A percentile compares a stretch with the other conserved stretches of the same genome.
These are phyloP conservation scores for Acrocephalus scirpaceus DNA, from an alignment of 2,797 vertebrate species.

Conservation along the genomic window DNA sequence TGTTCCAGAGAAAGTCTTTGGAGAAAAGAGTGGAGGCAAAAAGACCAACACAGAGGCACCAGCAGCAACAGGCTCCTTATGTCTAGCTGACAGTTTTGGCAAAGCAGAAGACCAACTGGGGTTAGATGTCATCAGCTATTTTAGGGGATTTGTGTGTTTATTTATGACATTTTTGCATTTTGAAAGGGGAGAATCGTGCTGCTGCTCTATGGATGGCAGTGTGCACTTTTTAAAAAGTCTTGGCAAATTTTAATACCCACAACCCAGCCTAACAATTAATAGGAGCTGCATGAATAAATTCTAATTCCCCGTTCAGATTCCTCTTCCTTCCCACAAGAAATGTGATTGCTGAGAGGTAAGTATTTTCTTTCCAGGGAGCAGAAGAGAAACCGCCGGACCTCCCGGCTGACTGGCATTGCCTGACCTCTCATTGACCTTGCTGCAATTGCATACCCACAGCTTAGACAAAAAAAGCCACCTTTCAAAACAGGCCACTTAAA, in stretches of 20 bases:
- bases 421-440: constrained; percentile 17
- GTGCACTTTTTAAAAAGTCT: not conserved
- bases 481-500: constrained; percentile 30
- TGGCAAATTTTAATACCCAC: constrained; percentile 7
- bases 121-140: constrained; percentile 37
- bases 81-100: constrained; percentile 26
- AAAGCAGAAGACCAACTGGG: constrained; percentile 9
- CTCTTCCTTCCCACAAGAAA: constrained; percentile 12
- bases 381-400: constrained; percentile 10
- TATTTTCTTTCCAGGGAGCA: constrained; percentile 9
- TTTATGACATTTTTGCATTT: constrained; percentile 40
- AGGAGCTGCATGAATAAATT: constrained; percentile 6
- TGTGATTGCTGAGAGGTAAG: constrained; percentile 17
- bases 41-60: constrained; percentile 10
- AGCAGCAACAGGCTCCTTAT: constrained; percentile 16
- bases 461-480: constrained; percentile 29
- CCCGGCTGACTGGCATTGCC: constrained; percentile 17
- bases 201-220: not conserved
- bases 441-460: constrained; percentile 18
- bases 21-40: constrained; percentile 20
- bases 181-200: rapidly evolving
- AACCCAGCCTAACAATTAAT: constrained; percentile 32
- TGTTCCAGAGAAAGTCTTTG: constrained; percentile 47
- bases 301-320: not conserved
- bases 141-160: constrained; percentile 14